Base-by-base conservation (phyloP, 2,113 vertebrate genomes). In the Rutilus rutilus region DNA sequence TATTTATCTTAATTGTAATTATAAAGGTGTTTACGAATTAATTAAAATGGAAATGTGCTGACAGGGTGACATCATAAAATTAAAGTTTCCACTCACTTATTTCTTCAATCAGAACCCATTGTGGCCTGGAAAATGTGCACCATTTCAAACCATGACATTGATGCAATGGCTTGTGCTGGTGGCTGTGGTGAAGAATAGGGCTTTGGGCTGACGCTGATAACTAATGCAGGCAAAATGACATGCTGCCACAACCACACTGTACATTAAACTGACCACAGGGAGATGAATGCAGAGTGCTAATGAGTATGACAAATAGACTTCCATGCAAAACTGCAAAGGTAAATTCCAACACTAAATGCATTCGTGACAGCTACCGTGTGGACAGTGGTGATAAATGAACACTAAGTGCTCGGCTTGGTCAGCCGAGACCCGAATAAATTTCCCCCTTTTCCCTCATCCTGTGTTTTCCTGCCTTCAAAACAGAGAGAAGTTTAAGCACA, bases 251-350 rank as follows among this genome's bases (percentile, higher is more conserved):
- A 87, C 67, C 33, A 74, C 87, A 71, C 5, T 36, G 84, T 89
- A 87, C 91, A 92, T 92, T 90, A 93, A 90, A 93, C 64, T 89
- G 90, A 92, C 92, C 85, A 88, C 87, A 78, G 84, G 78, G 87
- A 93, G 92, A 92, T 90, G 82, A 91, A 92, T 52, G 88, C 87
- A 64, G 86, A 25, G 52, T 76, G 84, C 71, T 88, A 92, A 92
- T 91, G 88, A 92, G 91, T 89, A 86, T 92, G 92, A 94, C 90
- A 89, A 91, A 94, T 92, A 91, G 90, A 93, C 90, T 89, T 87
- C 54, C 87, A 90, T 91, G 91, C 92, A 92, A 91, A 93, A 91
- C 86, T 87, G 89, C 87, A 90, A 89, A 92, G 89, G 92, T 92
- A 93, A 92, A 93, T 91, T 90, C 88, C 89, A 82, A 89, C 87